A percentile compares a stretch with the other conserved stretches of the same genome.
Evolutionary conservation across 2,113 vertebrate species (phyloP).

Genomic region (Puffinus mauretanicus): DNA sequence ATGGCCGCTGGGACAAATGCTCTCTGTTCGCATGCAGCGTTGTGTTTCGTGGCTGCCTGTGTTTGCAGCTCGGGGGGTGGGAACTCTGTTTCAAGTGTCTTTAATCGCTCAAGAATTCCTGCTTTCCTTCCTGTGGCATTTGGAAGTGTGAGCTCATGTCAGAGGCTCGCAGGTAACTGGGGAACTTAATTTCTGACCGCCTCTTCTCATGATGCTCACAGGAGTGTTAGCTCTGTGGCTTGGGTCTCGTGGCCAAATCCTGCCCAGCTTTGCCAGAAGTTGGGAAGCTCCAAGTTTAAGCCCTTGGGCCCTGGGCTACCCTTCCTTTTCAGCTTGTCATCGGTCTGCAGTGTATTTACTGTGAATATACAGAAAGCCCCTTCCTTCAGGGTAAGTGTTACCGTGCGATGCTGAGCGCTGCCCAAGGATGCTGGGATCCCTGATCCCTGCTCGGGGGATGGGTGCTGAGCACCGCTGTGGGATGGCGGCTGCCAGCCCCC

Average conservation of each 20-base stretch:
- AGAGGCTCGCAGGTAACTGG: background rate
- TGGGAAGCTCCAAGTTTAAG: background rate
- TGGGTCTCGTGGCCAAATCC: background rate
- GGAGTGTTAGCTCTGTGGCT: background rate
- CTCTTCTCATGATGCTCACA: background rate
- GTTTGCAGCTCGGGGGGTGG: background rate
- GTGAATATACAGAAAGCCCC: background rate
- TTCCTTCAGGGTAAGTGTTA: background rate
- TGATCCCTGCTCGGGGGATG: rapidly evolving
- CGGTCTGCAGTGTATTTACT: rapidly evolving
- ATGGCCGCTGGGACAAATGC: background rate
- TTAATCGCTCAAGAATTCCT: background rate
- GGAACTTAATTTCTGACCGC: background rate
- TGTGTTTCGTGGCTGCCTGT: background rate
- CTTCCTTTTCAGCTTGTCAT: background rate
- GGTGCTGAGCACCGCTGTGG: background rate
- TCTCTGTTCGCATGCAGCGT: rapidly evolving
- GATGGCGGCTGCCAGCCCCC: background rate
- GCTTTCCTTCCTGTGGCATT: background rate
- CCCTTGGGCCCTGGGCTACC: too few species aligned
- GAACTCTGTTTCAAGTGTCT: background rate
- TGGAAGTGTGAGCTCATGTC: background rate
- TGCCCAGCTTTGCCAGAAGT: background rate
- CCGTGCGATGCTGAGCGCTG: background rate
- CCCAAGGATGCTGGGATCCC: background rate